Base-by-base conservation (phyloP, 2,113 vertebrate genomes). In the Tenebrosternarchus preto region DNA sequence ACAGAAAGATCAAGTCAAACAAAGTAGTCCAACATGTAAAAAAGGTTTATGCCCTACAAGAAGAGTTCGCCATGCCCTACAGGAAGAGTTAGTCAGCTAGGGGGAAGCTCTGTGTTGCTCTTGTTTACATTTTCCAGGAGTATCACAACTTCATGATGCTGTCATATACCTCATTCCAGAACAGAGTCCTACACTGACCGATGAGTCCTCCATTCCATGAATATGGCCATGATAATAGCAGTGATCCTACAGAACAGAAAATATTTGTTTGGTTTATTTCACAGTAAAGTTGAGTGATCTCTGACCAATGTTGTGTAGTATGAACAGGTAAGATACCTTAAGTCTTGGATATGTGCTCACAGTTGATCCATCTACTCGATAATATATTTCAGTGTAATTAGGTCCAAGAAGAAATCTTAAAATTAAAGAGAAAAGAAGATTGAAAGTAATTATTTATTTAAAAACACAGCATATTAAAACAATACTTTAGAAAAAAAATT, bases 151-250 rank as follows among this genome's bases (percentile, higher is more conserved):
- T 11, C 16, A 56, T 60, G 20, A 19, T 5, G 59, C 27, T 61
- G 39, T 55, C 11, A 76, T 81, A 73, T 63, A 93, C 96, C 94
- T 96, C 84, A 98, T 93, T 63, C 96, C 96, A 0, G 79, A 12
- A 12, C 96, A 98, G 57, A 92, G 89, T 74, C 93, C 95, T 79
- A 98, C 81, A 72, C 95, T 98, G 72, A 89, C 95, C 0, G 92
- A 91, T 0, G 96, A 98, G 83, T 88, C 78, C 0, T 33, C 4
- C 5, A 95, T 33, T n/a, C 93, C 95, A 20, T 83, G 82, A 39
- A 98, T 84, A 0, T 86, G 85, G 5, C 96, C 96, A 24, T 98
- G 96, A 78, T 98, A 98, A 85, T 93, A 94, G 86, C 96, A 98
- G 73, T 95, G 95, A 2, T 96, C 94, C 96, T 98, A 85, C 22